Evolutionary conservation across 1,140 invertebrate species (phyloP).

Genomic region (Musca vetustissima): DNA sequence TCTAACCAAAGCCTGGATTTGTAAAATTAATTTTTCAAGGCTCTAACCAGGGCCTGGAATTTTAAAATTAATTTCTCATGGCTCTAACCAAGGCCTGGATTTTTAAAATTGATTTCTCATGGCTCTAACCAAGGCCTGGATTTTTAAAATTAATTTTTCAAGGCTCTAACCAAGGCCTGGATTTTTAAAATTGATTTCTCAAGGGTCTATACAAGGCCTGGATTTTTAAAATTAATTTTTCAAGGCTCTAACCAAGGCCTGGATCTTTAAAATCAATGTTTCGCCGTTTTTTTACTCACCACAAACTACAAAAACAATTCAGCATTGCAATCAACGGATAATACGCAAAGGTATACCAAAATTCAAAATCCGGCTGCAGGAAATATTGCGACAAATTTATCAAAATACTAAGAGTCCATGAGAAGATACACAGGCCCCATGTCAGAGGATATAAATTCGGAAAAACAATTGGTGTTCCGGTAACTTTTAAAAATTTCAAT

Average conservation of each 20-base stretch:
- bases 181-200: background rate
- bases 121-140: no score
- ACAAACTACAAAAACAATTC: slow-evolving; percentile 67
- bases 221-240: slow-evolving; percentile 4
- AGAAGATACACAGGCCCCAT: slow-evolving; percentile 64
- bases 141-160: background rate
- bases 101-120: no score
- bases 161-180: no score
- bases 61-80: no score
- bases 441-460: slow-evolving; percentile 63
- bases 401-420: slow-evolving; percentile 63
- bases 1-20: no score
- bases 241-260: background rate
- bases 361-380: slow-evolving; percentile 66
- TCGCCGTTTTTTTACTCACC: slow-evolving; percentile 55
- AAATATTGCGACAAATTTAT: slow-evolving; percentile 68
- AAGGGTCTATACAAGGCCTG: no score
- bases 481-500: slow-evolving; percentile 66
- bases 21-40: no score
- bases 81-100: no score
- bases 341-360: slow-evolving; percentile 70
- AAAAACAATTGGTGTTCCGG: slow-evolving; percentile 65
- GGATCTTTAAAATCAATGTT: no score
- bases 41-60: no score
- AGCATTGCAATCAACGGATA: slow-evolving; percentile 71